A percentile compares a stretch with the other conserved stretches of the same genome.
Conservation (phyloP, 1,140 invertebrate species). For the Heliconius melpomene region DNA sequence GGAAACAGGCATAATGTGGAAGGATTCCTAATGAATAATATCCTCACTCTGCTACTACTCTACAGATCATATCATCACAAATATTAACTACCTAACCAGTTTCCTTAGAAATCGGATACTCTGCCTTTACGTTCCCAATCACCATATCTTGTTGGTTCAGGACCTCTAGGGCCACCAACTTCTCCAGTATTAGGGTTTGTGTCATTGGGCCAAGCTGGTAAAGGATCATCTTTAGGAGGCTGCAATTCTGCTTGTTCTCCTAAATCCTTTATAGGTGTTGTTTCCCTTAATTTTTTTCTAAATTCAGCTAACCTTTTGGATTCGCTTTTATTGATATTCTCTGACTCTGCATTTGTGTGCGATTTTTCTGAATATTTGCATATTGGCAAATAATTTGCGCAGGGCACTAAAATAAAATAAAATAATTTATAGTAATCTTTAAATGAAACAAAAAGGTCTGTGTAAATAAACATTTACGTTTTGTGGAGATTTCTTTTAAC, state of each 20-base stretch:
- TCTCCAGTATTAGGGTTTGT: constrained; percentile 97
- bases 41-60: constrained; percentile 97
- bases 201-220: constrained; percentile 92
- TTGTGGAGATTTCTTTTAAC: constrained; percentile 3
- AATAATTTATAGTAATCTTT: not conserved
- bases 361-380: constrained; percentile 53
- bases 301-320: constrained; percentile 80
- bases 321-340: constrained; percentile 50
- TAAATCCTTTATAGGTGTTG: constrained; percentile 83
- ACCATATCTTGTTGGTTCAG: constrained; percentile 98
- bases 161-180: constrained; percentile 95
- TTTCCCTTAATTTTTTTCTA: constrained; percentile 84
- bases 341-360: constrained; percentile 40
- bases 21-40: constrained; percentile 86
- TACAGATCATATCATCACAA: constrained; percentile 94
- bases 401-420: constrained; percentile 32
- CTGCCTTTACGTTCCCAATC: constrained; percentile 99
- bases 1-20: not conserved
- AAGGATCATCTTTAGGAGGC: constrained; percentile 91
- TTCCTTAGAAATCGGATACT: constrained; percentile 94
- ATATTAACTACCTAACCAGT: constrained; percentile 11
- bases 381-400: constrained; percentile 5
- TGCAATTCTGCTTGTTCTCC: constrained; percentile 83
- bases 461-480: constrained; percentile 13
- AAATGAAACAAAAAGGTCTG: constrained; percentile 9